Percentiles rank a stretch among this genome's conserved stretches.
Conservation (phyloP, 2,888 invertebrate genomes). For the Pandemis cinnamomeana region DNA sequence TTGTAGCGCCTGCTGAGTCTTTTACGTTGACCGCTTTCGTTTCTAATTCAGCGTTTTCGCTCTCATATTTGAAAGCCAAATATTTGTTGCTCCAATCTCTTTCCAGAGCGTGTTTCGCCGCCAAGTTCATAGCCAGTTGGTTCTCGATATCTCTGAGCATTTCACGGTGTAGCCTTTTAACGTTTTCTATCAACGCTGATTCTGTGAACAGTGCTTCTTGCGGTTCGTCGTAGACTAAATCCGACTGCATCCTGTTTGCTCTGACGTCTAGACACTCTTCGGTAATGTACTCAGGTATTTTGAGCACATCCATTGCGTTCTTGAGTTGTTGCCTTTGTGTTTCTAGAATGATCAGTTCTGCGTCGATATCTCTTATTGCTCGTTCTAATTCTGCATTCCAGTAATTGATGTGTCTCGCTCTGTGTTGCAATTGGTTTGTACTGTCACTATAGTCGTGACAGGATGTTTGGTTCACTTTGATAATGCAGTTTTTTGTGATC, state of each 20-base stretch:
- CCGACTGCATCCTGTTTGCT: conserved; percentile 88
- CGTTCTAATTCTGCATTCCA: conserved; percentile 77
- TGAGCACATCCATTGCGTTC: conserved; percentile 71
- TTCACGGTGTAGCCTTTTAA: conserved; percentile 86
- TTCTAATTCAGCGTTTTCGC: conserved; percentile 87
- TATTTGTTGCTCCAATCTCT: conserved; percentile 96
- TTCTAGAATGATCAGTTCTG: conserved; percentile 70
- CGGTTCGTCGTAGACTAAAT: conserved; percentile 89
- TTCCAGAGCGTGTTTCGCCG: conserved; percentile 91
- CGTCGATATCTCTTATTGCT: conserved; percentile 74
- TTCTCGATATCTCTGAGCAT: conserved; percentile 87
- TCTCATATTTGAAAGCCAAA: conserved; percentile 91
- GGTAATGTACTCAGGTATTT: conserved; percentile 74
- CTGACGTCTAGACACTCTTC: conserved; percentile 89
- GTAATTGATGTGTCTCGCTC: conserved; percentile 75
- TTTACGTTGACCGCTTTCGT: conserved; percentile 88
- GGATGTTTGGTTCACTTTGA: conserved; percentile 77
- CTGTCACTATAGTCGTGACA: conserved; percentile 73
- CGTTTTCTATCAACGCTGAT: conserved; percentile 88
- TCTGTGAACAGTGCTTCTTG: conserved; percentile 91
- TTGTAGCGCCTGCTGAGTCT: conserved; percentile 91
- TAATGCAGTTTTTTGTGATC: conserved; percentile 74
- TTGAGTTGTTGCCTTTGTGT: conserved; percentile 75
- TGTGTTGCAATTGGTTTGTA: conserved; percentile 72
- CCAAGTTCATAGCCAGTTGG: conserved; percentile 89